These are phyloP conservation scores for Cepaea nemoralis DNA, from an alignment of 1,140 invertebrate genomes.

Conservation along the genomic window DNA sequence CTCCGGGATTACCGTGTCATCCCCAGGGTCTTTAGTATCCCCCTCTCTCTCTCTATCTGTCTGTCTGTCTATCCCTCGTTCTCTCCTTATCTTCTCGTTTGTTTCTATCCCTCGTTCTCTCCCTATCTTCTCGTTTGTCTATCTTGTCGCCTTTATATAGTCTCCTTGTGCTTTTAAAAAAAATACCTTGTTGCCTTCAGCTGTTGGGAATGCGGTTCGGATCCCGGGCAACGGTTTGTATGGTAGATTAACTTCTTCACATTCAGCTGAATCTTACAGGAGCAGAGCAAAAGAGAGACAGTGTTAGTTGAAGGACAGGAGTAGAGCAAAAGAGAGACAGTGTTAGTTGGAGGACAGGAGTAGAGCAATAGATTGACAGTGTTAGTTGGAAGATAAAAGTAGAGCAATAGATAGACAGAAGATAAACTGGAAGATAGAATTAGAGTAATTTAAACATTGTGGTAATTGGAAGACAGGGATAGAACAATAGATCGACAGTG, in stretches of 20 bases:
- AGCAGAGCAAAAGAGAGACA: not conserved
- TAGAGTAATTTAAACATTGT: not conserved
- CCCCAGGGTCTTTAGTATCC: too few relatives aligned
- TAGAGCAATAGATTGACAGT: not conserved
- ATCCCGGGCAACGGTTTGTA: too few relatives aligned
- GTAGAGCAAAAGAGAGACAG: not conserved
- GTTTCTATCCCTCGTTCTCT: too few relatives aligned
- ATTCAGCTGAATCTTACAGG: not conserved
- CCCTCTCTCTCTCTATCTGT: slow-evolving; percentile 8
- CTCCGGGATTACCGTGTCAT: too few relatives aligned
- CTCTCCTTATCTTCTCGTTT: too few relatives aligned
- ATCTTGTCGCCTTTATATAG: too few relatives aligned
- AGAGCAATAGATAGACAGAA: not conserved
- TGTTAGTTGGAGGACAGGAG: not conserved
- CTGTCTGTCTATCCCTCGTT: not conserved
- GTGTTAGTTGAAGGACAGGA: not conserved
- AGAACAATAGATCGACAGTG: not conserved
- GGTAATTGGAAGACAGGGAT: not conserved
- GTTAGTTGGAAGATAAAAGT: not conserved
- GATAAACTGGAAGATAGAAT: not conserved
- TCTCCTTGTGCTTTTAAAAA: too few relatives aligned
- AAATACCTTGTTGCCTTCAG: too few relatives aligned
- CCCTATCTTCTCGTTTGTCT: too few relatives aligned
- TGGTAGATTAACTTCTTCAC: too few relatives aligned
- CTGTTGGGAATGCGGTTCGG: too few relatives aligned